Percentiles rank a stretch among this genome's conserved stretches.
Evolutionary conservation across 2,888 invertebrate species (phyloP).

Genomic region (Bombylius major): DNA sequence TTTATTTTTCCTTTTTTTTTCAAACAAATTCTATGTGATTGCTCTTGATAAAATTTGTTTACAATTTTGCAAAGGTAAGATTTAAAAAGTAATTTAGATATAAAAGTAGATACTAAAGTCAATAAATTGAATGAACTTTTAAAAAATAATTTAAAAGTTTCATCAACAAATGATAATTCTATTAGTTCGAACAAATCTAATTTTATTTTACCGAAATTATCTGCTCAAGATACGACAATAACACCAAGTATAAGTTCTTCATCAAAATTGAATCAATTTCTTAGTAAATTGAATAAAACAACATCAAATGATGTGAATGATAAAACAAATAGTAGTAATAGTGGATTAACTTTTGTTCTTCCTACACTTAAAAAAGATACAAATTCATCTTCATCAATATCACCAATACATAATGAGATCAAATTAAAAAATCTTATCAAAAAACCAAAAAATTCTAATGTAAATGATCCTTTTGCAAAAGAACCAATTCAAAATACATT

Average conservation of each 20-base stretch:
- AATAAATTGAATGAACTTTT: conserved; percentile 6
- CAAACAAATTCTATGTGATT: too few relatives aligned
- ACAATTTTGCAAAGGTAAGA: conserved; percentile 13
- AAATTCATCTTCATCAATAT: too few relatives aligned
- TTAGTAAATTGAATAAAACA: not conserved
- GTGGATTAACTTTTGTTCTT: too few relatives aligned
- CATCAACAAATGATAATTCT: not conserved
- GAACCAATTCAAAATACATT: too few relatives aligned
- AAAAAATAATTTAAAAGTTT: conserved; percentile 6
- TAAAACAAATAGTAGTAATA: too few relatives aligned
- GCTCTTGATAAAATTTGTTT: conserved; percentile 1
- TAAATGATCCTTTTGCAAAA: too few relatives aligned
- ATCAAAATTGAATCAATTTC: conserved; percentile 1
- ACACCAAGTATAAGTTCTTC: too few relatives aligned
- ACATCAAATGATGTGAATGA: too few relatives aligned
- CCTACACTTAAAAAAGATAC: too few relatives aligned
- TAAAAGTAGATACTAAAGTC: not conserved
- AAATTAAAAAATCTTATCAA: too few relatives aligned
- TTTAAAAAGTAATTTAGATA: conserved; percentile 5
- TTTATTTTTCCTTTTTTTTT: conserved; percentile 7
- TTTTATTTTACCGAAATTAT: conserved; percentile 8
- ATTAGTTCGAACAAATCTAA: not conserved
- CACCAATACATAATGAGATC: too few relatives aligned
- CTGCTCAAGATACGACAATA: not conserved
- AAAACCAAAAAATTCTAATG: too few relatives aligned